These are phyloP conservation scores for Dipodomys merriami DNA, from an alignment of 2,113 vertebrate species.

Conservation along the genomic window DNA sequence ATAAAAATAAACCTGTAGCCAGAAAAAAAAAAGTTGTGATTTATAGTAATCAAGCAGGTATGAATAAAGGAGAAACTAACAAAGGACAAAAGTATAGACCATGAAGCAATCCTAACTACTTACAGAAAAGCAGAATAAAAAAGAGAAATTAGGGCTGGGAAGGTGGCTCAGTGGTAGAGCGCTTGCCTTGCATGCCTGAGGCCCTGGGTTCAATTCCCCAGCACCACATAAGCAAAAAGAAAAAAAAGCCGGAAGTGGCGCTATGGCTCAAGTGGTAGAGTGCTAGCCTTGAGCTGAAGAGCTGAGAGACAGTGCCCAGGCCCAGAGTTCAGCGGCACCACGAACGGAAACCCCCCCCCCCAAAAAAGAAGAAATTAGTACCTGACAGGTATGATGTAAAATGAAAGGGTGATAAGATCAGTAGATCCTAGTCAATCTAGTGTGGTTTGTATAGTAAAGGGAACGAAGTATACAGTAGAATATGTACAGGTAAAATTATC, in stretches of 20 bases:
- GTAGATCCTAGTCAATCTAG: neutral
- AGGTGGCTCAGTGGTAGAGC: no score
- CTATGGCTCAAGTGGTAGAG: no score
- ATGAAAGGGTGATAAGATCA: neutral
- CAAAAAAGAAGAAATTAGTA: neutral
- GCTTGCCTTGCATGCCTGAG: no score
- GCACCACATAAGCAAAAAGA: no score
- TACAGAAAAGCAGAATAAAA: neutral
- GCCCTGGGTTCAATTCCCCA: no score
- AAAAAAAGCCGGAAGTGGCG: no score
- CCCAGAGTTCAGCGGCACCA: no score
- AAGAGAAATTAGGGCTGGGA: no score
- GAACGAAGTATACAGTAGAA: neutral
- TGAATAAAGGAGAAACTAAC: neutral
- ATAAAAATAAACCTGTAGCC: neutral
- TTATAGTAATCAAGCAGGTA: constrained; percentile 15
- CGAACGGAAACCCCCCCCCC: no score
- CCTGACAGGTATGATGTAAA: neutral
- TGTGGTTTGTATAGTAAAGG: neutral
- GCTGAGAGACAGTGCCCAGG: no score
- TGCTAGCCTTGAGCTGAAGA: no score
- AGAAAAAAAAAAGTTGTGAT: neutral
- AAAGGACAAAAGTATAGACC: neutral
- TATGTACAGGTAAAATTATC: neutral
- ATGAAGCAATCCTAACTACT: neutral